phyloP scores from a whole-genome alignment of 2,888 invertebrate genomes.

The Trachelus stipa region DNA sequence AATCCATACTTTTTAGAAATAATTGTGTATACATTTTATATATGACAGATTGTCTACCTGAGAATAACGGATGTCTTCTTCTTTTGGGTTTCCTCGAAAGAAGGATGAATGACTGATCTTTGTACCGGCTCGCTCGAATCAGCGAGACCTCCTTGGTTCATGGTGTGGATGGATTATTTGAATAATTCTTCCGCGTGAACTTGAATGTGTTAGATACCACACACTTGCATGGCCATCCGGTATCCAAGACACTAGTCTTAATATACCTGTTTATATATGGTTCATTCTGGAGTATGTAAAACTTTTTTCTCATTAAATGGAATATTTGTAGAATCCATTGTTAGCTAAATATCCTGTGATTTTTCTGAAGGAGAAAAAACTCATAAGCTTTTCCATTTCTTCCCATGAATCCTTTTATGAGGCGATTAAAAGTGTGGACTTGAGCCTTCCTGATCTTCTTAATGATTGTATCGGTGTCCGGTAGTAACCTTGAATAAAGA shows the following conservation, averaged over 20 bases:
- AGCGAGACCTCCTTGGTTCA: neutral
- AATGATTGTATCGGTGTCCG: neutral
- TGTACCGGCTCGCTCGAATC: neutral
- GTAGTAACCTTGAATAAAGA: neutral
- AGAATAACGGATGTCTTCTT: neutral
- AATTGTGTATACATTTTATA: neutral
- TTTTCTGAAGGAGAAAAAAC: neutral
- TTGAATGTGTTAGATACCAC: neutral
- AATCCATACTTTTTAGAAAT: neutral
- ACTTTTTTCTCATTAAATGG: neutral
- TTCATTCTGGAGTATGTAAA: neutral
- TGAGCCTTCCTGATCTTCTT: neutral
- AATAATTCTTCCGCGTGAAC: neutral
- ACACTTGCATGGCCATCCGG: neutral
- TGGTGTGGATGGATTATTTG: neutral
- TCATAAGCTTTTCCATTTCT: neutral
- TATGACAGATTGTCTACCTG: neutral
- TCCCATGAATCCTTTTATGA: neutral
- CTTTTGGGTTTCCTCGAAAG: neutral
- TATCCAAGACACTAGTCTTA: neutral
- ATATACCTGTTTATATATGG: neutral
- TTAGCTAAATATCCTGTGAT: neutral
- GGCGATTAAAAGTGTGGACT: neutral
- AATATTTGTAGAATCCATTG: neutral
- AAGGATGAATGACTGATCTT: neutral